These are phyloP conservation scores for Hirudinaria manillensis DNA, from an alignment of 2,888 invertebrate genomes.

Conservation along the genomic window DNA sequence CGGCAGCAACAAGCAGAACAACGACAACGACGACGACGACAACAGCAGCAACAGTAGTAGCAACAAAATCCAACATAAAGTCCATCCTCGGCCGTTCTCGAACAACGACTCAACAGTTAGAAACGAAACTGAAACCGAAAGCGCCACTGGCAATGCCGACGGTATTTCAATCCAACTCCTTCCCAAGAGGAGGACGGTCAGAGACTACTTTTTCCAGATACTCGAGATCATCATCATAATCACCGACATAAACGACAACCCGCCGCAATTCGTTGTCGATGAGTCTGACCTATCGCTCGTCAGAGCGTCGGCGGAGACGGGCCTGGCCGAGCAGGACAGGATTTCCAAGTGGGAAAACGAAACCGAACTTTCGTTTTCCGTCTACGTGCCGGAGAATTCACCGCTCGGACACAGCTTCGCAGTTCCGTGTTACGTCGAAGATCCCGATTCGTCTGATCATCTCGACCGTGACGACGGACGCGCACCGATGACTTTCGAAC, in stretches of 20 bases:
- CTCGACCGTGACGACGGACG: not conserved
- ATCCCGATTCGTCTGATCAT: slow-evolving; percentile 18
- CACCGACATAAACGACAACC: slow-evolving; percentile 28
- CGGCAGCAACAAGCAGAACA: no score
- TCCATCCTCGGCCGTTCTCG: not conserved
- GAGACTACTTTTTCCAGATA: slow-evolving; percentile 23
- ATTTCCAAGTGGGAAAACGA: slow-evolving; percentile 14
- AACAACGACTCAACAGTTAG: not conserved
- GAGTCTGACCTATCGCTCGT: not conserved
- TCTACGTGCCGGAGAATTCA: slow-evolving; percentile 13
- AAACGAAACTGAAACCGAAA: not conserved
- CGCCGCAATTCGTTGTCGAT: slow-evolving; percentile 21
- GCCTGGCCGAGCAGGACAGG: not conserved
- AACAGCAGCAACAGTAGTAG: not conserved
- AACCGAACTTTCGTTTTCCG: slow-evolving; percentile 10
- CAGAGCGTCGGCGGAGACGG: not conserved
- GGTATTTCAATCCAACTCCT: not conserved
- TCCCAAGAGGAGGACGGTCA: not conserved
- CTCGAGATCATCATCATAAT: slow-evolving; percentile 18
- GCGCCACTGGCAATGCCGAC: not conserved
- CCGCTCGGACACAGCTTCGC: not conserved
- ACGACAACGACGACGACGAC: not conserved
- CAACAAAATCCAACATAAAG: not conserved
- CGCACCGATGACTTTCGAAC: slow-evolving; percentile 8
- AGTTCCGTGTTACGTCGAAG: slow-evolving; percentile 25